Evolutionary conservation across 2,113 vertebrate species (phyloP).

Genomic region (Mus musculus): GRCm39 chr4:101205001-101205500

Average conservation of each 20-base stretch:
- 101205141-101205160: background rate
- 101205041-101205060: background rate
- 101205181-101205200: background rate
- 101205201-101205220: rapidly evolving
- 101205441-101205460: background rate
- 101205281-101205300: background rate
- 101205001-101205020: background rate
- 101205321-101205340: background rate
- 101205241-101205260: background rate
- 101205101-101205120: background rate
- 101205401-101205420: background rate
- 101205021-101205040: background rate
- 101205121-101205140: background rate
- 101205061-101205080: background rate
- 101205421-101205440: background rate
- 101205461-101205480: background rate
- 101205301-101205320: background rate
- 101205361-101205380: background rate
- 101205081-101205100: background rate
- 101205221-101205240: background rate
- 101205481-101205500: background rate
- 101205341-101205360: background rate
- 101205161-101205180: rapidly evolving
- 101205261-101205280: background rate
- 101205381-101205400: background rate